These are phyloP conservation scores for Eutolmus rufibarbis DNA, from an alignment of 2,888 invertebrate genomes.

Conservation along the genomic window DNA sequence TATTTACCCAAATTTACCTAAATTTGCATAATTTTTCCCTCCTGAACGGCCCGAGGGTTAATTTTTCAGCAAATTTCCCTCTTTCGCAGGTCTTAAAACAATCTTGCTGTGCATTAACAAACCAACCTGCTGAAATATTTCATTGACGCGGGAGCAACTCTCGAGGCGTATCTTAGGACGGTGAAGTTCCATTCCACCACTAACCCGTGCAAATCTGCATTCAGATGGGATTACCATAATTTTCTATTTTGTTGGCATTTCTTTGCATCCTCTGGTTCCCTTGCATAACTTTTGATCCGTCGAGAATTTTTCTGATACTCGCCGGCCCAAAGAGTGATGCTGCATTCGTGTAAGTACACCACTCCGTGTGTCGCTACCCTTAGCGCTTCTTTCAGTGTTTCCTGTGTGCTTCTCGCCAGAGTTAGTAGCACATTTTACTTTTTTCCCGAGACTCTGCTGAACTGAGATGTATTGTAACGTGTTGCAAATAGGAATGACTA, in stretches of 20 bases:
- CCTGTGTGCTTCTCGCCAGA: background rate
- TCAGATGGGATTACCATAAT: slow-evolving; percentile 36
- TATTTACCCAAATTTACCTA: background rate
- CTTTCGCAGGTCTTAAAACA: slow-evolving; percentile 2
- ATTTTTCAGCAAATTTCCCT: background rate
- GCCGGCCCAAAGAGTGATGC: background rate
- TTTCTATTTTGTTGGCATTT: slow-evolving; percentile 36
- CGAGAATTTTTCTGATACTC: slow-evolving; percentile 15
- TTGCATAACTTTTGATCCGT: slow-evolving; percentile 30
- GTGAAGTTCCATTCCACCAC: background rate
- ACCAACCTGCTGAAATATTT: background rate
- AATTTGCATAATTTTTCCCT: background rate
- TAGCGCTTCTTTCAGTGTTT: background rate
- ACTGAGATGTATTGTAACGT: slow-evolving; percentile 35
- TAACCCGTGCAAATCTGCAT: slow-evolving; percentile 17
- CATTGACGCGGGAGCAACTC: background rate
- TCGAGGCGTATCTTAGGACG: background rate
- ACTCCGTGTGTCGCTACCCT: background rate
- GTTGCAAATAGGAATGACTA: slow-evolving; percentile 41
- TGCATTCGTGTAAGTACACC: background rate
- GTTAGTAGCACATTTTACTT: slow-evolving; percentile 12
- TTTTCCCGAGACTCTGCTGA: background rate
- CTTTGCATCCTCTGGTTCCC: slow-evolving; percentile 21
- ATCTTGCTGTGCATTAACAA: slow-evolving; percentile 7
- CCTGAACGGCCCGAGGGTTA: background rate